Evolutionary conservation across 2,888 invertebrate species (phyloP), one percentile per base, ranked within the genome.

Genomic region (Cheilosia pagana): DNA sequence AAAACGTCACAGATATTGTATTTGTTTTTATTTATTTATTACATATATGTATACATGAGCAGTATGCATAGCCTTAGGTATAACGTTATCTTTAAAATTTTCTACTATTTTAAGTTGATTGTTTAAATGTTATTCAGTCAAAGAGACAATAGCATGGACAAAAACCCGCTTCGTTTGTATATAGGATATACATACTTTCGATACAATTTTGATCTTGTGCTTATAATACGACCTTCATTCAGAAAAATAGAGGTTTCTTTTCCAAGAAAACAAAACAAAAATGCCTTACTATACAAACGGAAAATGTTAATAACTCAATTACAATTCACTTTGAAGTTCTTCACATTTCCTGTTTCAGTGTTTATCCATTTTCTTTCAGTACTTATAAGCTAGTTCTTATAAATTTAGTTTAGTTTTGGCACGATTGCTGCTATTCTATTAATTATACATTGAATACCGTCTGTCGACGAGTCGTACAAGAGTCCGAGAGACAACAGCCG

Each of bases 401-500:
- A 67, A 10, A 41, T 50, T 76, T 71, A 85, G 25, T 60, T 76
- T 71, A 85, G 25, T 86, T 89, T 89, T 88, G 91, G 91, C 85
- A 91, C 90, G 43, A 89, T 87, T 55, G 88, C 88, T 83, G 89
- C 87, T 81, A 92, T 89, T 88, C 89, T 89, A 81, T 91, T 89
- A 19, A 91, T 88, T 68, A 92, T 88, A 67, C 88, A 87, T 75
- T 90, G 89, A 4, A 93, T 87, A 52, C 89, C 90, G 45, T 90
- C 89, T 21, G 89, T 88, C n/a, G 90, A 89, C 71, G 89, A 90
- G 87, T 93, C 92, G 87, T 92, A 93, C 3, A 91, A 88, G 8
- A 90, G 90, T 41, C 91, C 90, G 19, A 94, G 89, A 55, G 92
- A 92, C 83, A 93, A 89, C 50, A 93, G 88, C 74, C 93, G 92